phyloP scores from a whole-genome alignment of 2,797 vertebrate genomes.

The Schizothorax lantsangensis region DNA sequence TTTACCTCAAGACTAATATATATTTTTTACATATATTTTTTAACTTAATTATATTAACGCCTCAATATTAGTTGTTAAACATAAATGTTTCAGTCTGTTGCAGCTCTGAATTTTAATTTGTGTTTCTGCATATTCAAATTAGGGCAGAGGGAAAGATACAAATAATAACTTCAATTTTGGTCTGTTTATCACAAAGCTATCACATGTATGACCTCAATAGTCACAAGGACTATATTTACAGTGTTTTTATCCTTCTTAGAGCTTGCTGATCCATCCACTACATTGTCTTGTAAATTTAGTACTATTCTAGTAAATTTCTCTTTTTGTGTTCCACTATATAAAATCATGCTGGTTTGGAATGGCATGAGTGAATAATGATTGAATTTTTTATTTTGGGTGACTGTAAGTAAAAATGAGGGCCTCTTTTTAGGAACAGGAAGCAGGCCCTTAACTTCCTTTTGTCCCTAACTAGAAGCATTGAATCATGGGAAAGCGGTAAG shows the following conservation, averaged over 20 bases:
- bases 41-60: background rate
- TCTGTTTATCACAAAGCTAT: background rate
- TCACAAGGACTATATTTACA: background rate
- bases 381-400: background rate
- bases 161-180: background rate
- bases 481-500: constrained; percentile 6
- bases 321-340: background rate
- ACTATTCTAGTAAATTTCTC: background rate
- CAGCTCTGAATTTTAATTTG: background rate
- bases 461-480: background rate
- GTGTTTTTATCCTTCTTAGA: background rate
- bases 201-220: background rate
- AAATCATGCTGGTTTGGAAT: background rate
- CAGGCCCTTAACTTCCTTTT: background rate
- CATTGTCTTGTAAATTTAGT: background rate
- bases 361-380: background rate
- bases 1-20: background rate
- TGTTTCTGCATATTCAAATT: background rate
- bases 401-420: background rate
- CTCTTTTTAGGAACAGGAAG: constrained; percentile 17
- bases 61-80: background rate
- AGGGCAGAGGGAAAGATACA: background rate
- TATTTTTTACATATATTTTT: too few species aligned
- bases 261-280: background rate
- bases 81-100: background rate